A percentile compares a stretch with the other conserved stretches of the same genome.
phyloP scores from a whole-genome alignment of 2,888 invertebrate genomes.

The Amblyjoppa fuscipennis region DNA sequence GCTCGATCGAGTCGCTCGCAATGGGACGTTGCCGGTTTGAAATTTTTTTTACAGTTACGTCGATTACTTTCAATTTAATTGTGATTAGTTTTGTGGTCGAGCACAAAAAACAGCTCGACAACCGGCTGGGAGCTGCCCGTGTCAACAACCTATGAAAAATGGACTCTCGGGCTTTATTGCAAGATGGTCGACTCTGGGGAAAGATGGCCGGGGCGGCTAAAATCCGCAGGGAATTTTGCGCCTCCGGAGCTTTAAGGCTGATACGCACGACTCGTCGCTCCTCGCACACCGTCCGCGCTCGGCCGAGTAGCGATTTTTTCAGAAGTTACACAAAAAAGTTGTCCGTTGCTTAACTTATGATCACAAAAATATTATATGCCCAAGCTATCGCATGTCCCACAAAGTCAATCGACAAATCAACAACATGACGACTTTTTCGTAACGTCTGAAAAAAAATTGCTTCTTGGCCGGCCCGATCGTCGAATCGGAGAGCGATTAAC shows the following conservation, averaged over 20 bases:
- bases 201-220: constrained; percentile 39
- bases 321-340: too few species aligned
- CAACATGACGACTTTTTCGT: too few species aligned
- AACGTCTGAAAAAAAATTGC: too few species aligned
- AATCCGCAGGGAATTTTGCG: constrained; percentile 49
- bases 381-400: too few species aligned
- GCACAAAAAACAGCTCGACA: constrained; percentile 78
- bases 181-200: constrained; percentile 72
- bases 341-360: too few species aligned
- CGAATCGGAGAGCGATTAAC: too few species aligned
- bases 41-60: neutral
- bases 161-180: constrained; percentile 64
- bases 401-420: too few species aligned
- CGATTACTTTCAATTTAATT: constrained; percentile 62
- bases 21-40: neutral
- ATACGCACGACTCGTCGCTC: neutral
- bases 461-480: too few species aligned
- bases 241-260: constrained; percentile 6
- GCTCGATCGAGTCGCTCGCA: neutral
- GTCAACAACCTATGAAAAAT: constrained; percentile 83
- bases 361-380: too few species aligned
- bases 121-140: constrained; percentile 82
- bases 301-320: too few species aligned
- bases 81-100: constrained; percentile 71
- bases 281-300: too few species aligned